These are phyloP conservation scores for Microctenopoma stevenorrisi DNA, from an alignment of 2,797 vertebrate genomes.

Conservation along the genomic window DNA sequence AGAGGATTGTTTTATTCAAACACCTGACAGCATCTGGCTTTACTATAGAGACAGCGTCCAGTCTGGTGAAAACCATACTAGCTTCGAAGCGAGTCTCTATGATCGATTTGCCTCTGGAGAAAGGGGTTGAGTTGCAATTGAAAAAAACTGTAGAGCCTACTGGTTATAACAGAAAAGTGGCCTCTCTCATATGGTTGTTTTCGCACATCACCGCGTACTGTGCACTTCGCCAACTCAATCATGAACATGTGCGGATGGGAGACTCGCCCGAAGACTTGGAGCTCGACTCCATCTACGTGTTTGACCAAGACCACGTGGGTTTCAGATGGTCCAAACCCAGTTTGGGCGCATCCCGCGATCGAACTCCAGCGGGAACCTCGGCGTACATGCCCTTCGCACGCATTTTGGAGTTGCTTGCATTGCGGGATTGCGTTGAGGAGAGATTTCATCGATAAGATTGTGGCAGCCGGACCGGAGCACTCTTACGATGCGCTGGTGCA, in stretches of 20 bases:
- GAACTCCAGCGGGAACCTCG: not conserved
- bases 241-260: conserved; percentile 11
- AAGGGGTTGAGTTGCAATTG: not conserved
- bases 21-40: conserved; percentile 1
- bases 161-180: conserved; percentile 4
- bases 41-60: not conserved
- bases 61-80: not conserved
- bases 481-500: conserved; percentile 4
- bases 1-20: conserved; percentile 22
- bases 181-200: conserved; percentile 13
- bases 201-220: conserved; percentile 9
- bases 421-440: conserved; percentile 14
- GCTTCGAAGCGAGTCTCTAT: not conserved
- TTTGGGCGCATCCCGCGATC: fast-evolving
- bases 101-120: not conserved
- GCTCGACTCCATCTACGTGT: conserved; percentile 16
- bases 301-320: conserved; percentile 11
- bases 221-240: not conserved
- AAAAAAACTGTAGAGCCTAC: not conserved
- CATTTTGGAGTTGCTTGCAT: conserved; percentile 11
- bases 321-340: not conserved
- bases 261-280: not conserved
- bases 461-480: not conserved
- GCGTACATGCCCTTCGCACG: not conserved
- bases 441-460: not conserved